These are phyloP conservation scores for Chlorospingus flavigularis DNA, from an alignment of 2,797 vertebrate species.

Conservation along the genomic window DNA sequence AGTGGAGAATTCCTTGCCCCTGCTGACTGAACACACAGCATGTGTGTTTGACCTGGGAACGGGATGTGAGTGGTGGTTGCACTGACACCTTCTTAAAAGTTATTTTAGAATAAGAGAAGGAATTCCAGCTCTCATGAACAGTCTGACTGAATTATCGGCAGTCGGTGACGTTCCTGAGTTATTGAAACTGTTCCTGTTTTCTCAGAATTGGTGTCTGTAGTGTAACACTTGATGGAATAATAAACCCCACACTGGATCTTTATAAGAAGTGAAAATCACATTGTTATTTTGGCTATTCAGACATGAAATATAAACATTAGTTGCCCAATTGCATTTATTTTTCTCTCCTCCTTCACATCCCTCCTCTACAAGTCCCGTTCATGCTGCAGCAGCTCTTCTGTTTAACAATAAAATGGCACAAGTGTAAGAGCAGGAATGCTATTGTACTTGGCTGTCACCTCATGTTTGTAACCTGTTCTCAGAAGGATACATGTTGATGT, in stretches of 20 bases:
- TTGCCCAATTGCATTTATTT: neutral
- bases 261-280: neutral
- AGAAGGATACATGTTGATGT: neutral
- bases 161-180: constrained; percentile 64
- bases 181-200: constrained; percentile 64
- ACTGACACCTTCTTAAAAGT: constrained; percentile 26
- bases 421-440: neutral
- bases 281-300: neutral
- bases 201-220: constrained; percentile 63
- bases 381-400: neutral
- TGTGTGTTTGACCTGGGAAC: neutral
- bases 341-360: neutral
- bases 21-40: neutral
- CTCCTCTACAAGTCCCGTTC: neutral
- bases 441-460: neutral
- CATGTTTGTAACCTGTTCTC: neutral
- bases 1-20: neutral
- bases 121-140: constrained; percentile 36
- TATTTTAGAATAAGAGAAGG: constrained; percentile 28
- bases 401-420: neutral
- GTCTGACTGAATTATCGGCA: constrained; percentile 57
- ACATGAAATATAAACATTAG: neutral
- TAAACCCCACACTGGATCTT: constrained; percentile 61
- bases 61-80: neutral
- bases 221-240: constrained; percentile 76